Conservation (phyloP, 2,113 vertebrate genomes). For the Chroicocephalus ridibundus region DNA sequence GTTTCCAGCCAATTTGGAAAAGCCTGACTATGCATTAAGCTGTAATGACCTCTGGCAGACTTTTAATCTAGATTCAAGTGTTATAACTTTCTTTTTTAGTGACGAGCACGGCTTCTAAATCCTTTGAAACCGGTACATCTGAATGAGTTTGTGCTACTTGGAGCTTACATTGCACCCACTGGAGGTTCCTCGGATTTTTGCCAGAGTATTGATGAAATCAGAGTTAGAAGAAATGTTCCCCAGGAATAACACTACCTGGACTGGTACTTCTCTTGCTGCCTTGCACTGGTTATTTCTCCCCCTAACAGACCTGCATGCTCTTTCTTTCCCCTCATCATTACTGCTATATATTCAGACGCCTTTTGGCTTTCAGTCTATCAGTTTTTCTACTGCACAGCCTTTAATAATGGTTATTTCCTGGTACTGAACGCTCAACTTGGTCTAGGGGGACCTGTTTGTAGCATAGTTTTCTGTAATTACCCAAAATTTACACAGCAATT, state of each 20-base stretch:
- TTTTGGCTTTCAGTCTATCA: not conserved
- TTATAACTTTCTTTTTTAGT: not conserved
- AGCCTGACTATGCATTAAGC: not conserved
- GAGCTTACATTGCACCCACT: not conserved
- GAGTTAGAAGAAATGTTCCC: not conserved
- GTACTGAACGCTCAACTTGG: not conserved
- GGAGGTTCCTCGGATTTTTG: not conserved
- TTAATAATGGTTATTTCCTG: slow-evolving; percentile 38
- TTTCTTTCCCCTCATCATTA: not conserved
- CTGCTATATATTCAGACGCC: not conserved
- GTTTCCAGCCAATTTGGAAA: not conserved
- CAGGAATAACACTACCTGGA: not conserved
- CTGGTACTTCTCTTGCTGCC: not conserved
- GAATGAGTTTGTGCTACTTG: not conserved
- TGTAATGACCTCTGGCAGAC: slow-evolving; percentile 31
- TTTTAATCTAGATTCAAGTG: not conserved
- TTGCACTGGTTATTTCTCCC: not conserved
- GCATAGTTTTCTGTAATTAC: slow-evolving; percentile 43
- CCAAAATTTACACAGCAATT: slow-evolving; percentile 54
- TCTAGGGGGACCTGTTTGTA: slow-evolving; percentile 47
- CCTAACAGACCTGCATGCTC: not conserved
- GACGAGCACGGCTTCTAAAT: not conserved
- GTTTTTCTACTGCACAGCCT: not conserved
- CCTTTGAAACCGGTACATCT: not conserved
- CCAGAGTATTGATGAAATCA: not conserved